Evolutionary conservation across 2,797 vertebrate genomes (phyloP).

Genomic region (Acipenser transmontanus): DNA sequence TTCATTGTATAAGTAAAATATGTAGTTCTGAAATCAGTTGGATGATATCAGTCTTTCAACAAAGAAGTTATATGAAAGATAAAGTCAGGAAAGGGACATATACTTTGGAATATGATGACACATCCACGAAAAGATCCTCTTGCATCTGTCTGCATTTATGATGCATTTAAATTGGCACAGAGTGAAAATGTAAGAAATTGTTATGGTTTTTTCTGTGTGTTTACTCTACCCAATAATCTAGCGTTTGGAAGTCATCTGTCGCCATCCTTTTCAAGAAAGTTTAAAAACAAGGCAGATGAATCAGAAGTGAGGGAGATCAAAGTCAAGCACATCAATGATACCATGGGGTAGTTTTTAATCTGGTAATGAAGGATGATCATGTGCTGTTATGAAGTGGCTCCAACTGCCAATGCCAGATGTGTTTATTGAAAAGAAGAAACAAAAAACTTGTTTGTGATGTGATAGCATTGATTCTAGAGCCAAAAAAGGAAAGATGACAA

Average conservation of each 20-base stretch:
- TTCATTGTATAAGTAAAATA: too few species aligned
- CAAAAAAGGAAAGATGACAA: constrained; percentile 60
- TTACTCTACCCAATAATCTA: constrained; percentile 66
- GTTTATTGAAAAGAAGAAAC: constrained; percentile 64
- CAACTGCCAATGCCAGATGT: constrained; percentile 85
- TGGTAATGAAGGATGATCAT: constrained; percentile 81
- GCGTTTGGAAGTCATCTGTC: constrained; percentile 76
- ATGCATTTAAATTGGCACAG: background rate
- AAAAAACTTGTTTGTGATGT: constrained; percentile 80
- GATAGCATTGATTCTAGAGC: constrained; percentile 78
- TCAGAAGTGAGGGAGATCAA: constrained; percentile 71
- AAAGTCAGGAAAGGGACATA: background rate
- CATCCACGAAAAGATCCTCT: background rate
- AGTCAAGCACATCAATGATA: constrained; percentile 80
- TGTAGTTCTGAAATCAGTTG: too few species aligned
- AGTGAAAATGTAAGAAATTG: background rate
- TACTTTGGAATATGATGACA: background rate
- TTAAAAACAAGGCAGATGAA: constrained; percentile 77
- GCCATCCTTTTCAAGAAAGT: constrained; percentile 58
- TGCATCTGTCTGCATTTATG: background rate
- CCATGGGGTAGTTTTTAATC: constrained; percentile 79
- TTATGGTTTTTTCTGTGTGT: constrained; percentile 44
- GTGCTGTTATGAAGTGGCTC: constrained; percentile 80
- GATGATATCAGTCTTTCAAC: too few species aligned
- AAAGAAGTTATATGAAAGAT: background rate